Evolutionary conservation across 2,113 vertebrate genomes (phyloP), one percentile per base, ranked within the genome.

Genomic region (Motacilla alba): DNA sequence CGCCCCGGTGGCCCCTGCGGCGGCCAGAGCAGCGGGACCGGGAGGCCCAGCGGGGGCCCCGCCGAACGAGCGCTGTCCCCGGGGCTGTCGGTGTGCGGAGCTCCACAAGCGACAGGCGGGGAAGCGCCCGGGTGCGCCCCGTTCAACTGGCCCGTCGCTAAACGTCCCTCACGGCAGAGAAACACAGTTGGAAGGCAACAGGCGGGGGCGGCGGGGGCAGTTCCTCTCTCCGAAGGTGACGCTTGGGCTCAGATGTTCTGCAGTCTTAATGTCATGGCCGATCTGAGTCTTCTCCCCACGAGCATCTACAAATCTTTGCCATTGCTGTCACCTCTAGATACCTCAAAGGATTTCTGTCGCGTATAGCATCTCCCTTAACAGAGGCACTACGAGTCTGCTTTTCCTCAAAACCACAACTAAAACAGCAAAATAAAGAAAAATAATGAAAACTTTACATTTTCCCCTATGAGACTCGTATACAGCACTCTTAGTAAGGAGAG

Each of bases 61-160:
- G 50, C 41, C 23, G 70, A 7, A 6, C 16, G 7, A 37, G 67
- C 47, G 4, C 77, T 1, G 27, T 24, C 18, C 31, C 67, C 18
- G 43, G 3, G 0, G 33, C 7, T 21, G 30, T 7, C 31, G 8
- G 11, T 1, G 10, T 4, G 69, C 13, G 6, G 10, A n/a, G 15
- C 22, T 27, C 27, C 2, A 0, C 1, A 30, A 4, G 15, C 5
- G 1, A 0, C 46, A 2, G 64, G 27, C 9, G 0, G n/a, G 31
- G 24, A 20, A 24, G 53, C 1, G n/a, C 39, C 30, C 12, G 44
- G 33, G 10, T 6, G 50, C 23, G 35, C 49, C 58, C 62, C 3
- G 70, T 52, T 62, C 37, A 27, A 9, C 58, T 1, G 0, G 35
- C 62, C 89, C 27, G 27, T 10, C 82, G 18, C 31, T 12, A 19